Evolutionary conservation across 1,140 invertebrate genomes (phyloP).

Genomic region (Pseudomyrmex cubaensis): DNA sequence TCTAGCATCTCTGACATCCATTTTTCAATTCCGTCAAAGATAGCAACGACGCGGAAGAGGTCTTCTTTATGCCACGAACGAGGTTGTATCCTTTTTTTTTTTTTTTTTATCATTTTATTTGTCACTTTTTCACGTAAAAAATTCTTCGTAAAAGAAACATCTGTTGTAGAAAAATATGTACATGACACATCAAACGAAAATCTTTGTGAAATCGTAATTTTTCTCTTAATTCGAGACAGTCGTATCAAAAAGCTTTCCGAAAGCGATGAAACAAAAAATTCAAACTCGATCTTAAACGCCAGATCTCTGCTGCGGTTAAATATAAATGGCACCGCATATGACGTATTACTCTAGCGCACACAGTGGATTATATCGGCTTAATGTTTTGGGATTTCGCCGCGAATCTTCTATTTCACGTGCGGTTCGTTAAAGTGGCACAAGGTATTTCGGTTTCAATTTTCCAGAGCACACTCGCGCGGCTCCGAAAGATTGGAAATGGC

Average conservation of each 20-base stretch:
- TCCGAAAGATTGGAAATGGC: slow-evolving; percentile 49
- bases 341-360: neutral
- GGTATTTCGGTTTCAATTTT: slow-evolving; percentile 65
- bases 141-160: neutral
- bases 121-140: neutral
- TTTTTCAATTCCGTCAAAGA: neutral
- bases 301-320: slow-evolving; percentile 14
- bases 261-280: slow-evolving; percentile 50
- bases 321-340: slow-evolving; percentile 23
- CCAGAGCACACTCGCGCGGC: slow-evolving; percentile 34
- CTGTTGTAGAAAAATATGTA: neutral
- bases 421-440: slow-evolving; percentile 53
- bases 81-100: neutral
- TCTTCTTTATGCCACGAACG: neutral
- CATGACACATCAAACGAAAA: neutral
- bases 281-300: slow-evolving; percentile 45
- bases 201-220: slow-evolving; percentile 31
- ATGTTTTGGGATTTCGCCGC: slow-evolving; percentile 53
- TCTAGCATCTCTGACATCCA: neutral
- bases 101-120: neutral
- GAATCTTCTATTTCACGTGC: slow-evolving; percentile 48
- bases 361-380: slow-evolving; percentile 48
- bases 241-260: neutral
- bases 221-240: slow-evolving; percentile 1
- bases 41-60: neutral